Evolutionary conservation across 2,888 invertebrate species (phyloP).

Genomic region (Clusia tigrina): DNA sequence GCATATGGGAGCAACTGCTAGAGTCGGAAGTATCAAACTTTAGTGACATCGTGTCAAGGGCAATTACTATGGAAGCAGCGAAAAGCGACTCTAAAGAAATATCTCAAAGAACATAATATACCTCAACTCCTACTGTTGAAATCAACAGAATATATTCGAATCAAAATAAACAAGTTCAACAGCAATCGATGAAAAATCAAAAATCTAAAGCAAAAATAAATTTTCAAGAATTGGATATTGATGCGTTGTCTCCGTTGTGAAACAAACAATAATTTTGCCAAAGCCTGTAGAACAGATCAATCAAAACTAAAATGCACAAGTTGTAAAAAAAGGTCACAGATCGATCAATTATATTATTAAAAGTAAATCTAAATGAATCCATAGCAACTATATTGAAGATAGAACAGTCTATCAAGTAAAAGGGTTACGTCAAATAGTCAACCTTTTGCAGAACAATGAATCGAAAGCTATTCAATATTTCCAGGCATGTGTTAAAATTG

Average conservation of each 20-base stretch:
- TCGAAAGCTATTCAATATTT: slow-evolving; percentile 3
- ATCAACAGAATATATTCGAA: not conserved
- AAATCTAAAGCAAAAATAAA: slow-evolving; percentile 1
- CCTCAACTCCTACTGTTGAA: not conserved
- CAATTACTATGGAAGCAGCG: slow-evolving; percentile 13
- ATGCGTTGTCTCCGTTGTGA: slow-evolving; percentile 20
- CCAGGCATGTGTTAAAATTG: slow-evolving; percentile 19
- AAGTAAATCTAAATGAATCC: slow-evolving; percentile 13
- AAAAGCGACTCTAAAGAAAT: slow-evolving; percentile 1
- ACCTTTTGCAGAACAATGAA: not conserved
- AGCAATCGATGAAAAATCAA: not conserved
- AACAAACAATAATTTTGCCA: slow-evolving; percentile 20
- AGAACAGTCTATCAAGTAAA: not conserved
- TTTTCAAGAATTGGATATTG: slow-evolving; percentile 18
- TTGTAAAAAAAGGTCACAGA: slow-evolving; percentile 18
- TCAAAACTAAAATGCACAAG: slow-evolving; percentile 22
- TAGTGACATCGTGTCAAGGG: not conserved
- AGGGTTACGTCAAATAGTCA: slow-evolving; percentile 3
- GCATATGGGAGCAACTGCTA: slow-evolving; percentile 13
- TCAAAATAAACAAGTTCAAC: not conserved
- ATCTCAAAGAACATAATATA: not conserved
- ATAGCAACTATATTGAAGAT: not conserved
- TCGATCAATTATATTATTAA: slow-evolving; percentile 19
- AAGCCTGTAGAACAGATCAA: slow-evolving; percentile 18
- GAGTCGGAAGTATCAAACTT: not conserved